These are phyloP conservation scores for Petrophora chlorosata DNA, from an alignment of 2,888 invertebrate genomes.

Conservation along the genomic window DNA sequence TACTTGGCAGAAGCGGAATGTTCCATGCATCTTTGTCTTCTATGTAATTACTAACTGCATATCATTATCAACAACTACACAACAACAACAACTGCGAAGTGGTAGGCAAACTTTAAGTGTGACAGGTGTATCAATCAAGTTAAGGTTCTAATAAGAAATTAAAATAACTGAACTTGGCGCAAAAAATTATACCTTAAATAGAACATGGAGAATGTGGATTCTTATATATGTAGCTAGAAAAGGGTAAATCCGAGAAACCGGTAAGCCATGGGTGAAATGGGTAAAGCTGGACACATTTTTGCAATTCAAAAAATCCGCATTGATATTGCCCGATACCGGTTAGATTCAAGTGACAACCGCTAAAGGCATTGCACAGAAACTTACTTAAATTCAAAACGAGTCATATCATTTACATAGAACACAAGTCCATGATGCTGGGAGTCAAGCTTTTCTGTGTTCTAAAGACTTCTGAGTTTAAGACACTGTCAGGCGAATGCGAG, in stretches of 20 bases:
- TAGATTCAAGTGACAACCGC: constrained; percentile 28
- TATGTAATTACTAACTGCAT: too few relatives aligned
- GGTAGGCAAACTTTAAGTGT: too few relatives aligned
- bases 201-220: constrained; percentile 1
- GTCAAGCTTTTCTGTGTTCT: constrained; percentile 11
- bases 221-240: constrained; percentile 12
- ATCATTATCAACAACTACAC: too few relatives aligned
- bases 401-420: constrained; percentile 25
- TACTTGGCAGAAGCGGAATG: too few relatives aligned
- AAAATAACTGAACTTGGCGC: too few relatives aligned
- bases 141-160: too few relatives aligned
- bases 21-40: too few relatives aligned
- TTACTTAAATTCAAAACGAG: constrained; percentile 22
- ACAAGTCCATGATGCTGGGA: constrained; percentile 13
- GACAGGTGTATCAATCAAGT: too few relatives aligned
- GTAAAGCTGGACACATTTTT: constrained; percentile 17
- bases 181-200: background rate
- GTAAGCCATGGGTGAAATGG: constrained; percentile 9
- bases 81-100: too few relatives aligned
- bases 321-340: constrained; percentile 22
- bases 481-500: background rate
- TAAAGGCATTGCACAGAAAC: constrained; percentile 22
- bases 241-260: constrained; percentile 4
- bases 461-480: constrained; percentile 1
- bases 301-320: constrained; percentile 27